Base-by-base conservation (phyloP, 2,113 vertebrate species). In the Amblyopsis rosae region DNA sequence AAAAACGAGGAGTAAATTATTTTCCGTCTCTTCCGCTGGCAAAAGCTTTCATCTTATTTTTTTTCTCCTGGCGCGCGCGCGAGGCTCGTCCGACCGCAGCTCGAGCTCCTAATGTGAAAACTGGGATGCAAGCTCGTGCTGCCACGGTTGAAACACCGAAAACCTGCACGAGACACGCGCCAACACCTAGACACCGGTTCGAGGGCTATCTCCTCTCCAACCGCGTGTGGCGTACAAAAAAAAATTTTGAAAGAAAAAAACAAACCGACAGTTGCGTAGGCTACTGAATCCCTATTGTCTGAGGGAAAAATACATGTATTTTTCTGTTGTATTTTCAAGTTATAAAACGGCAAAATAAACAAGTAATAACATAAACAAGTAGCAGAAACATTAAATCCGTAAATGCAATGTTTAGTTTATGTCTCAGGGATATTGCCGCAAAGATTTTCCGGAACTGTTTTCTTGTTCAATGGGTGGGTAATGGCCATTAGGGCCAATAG, bases 231-330 rank as follows among this genome's bases (percentile, higher is more conserved):
- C 13, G 13, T n/a, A 15, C 51, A 54, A 54, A 3, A 54, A 54
- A 54, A 54, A 16, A 26, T 2, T 0, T 26, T 2, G 2, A 26
- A 26, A 26, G 2, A 26, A 26, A 54, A 54, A 13, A 54, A 53
- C 8, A 54, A 16, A 7, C 1, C n/a, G 13, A 56, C 6, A 17
- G 35, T 3, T 41, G 35, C 35, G 35, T 41, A 41, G 35, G 35
- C 35, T 41, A 41, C 35, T 3, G 35, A 41, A 8, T 41, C 35
- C 35, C 5, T 41, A 0, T 41, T 7, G 5, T 41, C 35, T 41
- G 5, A 41, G 35, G 35, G 3, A 8, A 8, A 41, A 41, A 41
- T 41, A 69, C 64, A 73, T 12, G 62, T 59, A 33, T 72, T 65
- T 41, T 50, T 50, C 1, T 69, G 17, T 62, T 47, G 15, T 61